These are phyloP conservation scores for Morone saxatilis DNA, from an alignment of 2,113 vertebrate genomes.

Conservation along the genomic window DNA sequence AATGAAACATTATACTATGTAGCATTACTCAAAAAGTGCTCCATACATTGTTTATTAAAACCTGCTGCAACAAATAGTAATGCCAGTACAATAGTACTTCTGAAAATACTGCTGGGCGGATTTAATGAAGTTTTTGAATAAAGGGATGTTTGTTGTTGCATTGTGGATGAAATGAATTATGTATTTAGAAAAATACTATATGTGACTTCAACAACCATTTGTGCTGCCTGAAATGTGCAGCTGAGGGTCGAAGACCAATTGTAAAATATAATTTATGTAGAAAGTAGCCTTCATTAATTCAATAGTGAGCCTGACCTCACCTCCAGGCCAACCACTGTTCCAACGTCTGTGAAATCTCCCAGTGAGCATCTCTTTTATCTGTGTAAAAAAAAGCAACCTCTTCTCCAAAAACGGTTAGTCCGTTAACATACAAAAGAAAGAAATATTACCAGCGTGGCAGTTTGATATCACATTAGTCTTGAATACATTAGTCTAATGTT, in stretches of 20 bases:
- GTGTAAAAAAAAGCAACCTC: neutral
- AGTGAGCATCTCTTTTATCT: neutral
- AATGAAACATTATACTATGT: constrained; percentile 93
- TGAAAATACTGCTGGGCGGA: constrained; percentile 7
- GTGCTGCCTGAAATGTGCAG: constrained; percentile 85
- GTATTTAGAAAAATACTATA: constrained; percentile 49
- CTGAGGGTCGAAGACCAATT: constrained; percentile 85
- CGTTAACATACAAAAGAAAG: neutral
- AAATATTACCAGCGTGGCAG: neutral
- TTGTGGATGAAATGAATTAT: constrained; percentile 18
- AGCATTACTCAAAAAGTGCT: constrained; percentile 87
- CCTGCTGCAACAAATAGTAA: constrained; percentile 77
- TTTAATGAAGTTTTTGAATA: constrained; percentile 26
- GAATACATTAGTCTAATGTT: neutral
- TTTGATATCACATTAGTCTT: neutral
- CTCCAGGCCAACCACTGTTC: neutral
- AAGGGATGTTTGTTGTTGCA: constrained; percentile 15
- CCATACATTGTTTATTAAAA: constrained; percentile 85
- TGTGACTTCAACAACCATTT: neutral
- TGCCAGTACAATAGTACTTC: neutral
- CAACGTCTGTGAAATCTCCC: neutral
- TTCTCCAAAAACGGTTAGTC: neutral
- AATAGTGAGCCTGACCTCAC: constrained; percentile 1
- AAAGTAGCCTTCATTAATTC: constrained; percentile 1
- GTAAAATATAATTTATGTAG: constrained; percentile 82